A percentile compares a stretch with the other conserved stretches of the same genome.
These are phyloP conservation scores for Leptogaster cylindrica DNA, from an alignment of 2,888 invertebrate species.

Conservation along the genomic window DNA sequence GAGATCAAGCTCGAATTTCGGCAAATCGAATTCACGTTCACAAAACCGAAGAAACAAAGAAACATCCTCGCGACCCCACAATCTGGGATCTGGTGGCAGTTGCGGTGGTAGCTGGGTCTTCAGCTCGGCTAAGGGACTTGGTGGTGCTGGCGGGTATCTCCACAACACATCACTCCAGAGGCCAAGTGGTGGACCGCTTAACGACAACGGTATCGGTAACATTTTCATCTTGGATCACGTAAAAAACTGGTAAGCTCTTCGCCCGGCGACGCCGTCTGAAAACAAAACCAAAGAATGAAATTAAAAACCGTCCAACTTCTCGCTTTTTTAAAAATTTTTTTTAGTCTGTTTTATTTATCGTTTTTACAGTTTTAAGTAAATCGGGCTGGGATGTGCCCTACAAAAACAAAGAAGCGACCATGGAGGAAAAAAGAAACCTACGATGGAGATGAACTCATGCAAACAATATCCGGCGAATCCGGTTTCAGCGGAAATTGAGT, in stretches of 20 bases:
- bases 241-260: constrained; percentile 17
- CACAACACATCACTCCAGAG: constrained; percentile 85
- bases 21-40: constrained; percentile 89
- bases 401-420: constrained; percentile 1
- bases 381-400: constrained; percentile 1
- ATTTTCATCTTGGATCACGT: constrained; percentile 66
- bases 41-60: constrained; percentile 87
- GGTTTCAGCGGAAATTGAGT: constrained; percentile 54
- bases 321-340: neutral
- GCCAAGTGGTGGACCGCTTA: constrained; percentile 77
- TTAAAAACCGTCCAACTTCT: constrained; percentile 17
- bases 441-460: constrained; percentile 45
- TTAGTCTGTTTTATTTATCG: neutral
- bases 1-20: constrained; percentile 89
- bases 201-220: constrained; percentile 73
- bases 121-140: constrained; percentile 80
- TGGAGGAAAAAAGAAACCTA: neutral
- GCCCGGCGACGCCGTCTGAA: constrained; percentile 17
- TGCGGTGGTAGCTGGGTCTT: constrained; percentile 85
- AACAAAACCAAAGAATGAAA: constrained; percentile 28
- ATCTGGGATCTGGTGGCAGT: constrained; percentile 84
- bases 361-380: constrained; percentile 4
- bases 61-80: constrained; percentile 92
- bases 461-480: constrained; percentile 53
- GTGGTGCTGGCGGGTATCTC: constrained; percentile 84